Base-by-base conservation (phyloP, 1,140 invertebrate genomes). In the Drosophila bocki region DNA sequence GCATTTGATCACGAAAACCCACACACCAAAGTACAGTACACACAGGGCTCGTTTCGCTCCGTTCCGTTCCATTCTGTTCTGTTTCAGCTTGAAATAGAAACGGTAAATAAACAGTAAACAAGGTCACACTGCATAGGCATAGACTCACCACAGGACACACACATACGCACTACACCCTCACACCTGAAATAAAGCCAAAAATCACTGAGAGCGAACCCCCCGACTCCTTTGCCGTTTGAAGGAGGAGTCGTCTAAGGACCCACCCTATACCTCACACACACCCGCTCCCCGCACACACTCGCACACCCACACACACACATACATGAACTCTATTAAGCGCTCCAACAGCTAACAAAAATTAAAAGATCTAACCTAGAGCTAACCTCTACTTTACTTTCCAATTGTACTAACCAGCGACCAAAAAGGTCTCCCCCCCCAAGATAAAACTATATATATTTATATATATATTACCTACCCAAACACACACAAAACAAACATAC, bases 381-480 rank as follows among this genome's bases (percentile, higher is more conserved):
- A 81, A 71, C 62, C 69, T 78, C 50, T 77, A 84, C 29, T 80
- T 80, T 68, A 85, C 58, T 84, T 83, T 85, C 62, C 82, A 82
- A 82, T 65, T 80, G 44, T 78, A 84, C 82, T 85, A 84, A 84
- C 67, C 53, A 26, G 0, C 48, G 39, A 53, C 67, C 70, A 74
- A 74, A 74, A 72, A 59, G 54, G 57, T 59, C 17, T 29, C 13
- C 19, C 39, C 47, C 39, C 50, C 29, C 26, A 29, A 33, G 35
- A 69, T 54, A 60, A 74, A 70, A 32, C 29, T 19, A 65, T 59
- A 65, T 53, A 70, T 48, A 48, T 57, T 39, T 71, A 58, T 58
- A 45, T 48, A 60, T 37, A 26, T 42, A 56, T 26, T 57, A 69
- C 42, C 35, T 11, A 50, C 45, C 65, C 45, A 4, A 32, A 32